Base-by-base conservation (phyloP, 2,888 invertebrate genomes). In the Malthinus flaveolus region DNA sequence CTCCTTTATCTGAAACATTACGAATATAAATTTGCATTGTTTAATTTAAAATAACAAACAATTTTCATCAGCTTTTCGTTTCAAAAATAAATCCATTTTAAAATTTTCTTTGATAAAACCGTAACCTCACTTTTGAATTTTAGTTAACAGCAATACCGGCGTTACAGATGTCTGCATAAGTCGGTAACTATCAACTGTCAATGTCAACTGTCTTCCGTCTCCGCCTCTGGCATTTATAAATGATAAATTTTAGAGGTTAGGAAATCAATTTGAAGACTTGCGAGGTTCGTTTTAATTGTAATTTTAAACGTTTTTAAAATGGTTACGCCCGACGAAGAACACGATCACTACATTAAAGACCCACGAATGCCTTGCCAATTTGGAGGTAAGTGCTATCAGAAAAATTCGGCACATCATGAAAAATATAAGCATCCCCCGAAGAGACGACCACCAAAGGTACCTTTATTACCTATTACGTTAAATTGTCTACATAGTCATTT, bases 371-470 rank as follows among this genome's bases (percentile, higher is more conserved):
- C 84, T 44, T 95, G 95, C 75, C 88, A 88, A 79, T 94, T 91
- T 74, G 91, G 91, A 49, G 75, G 73, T 4, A 85, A 87, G 66
- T 95, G 95, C 76, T 94, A 92, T 75, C 92, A 91, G 72, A 90
- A 87, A 72, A 94, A 93, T 80, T 81, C 87, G 0, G 79, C 81
- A 0, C 95, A 95, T 79, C 82, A 82, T 54, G 79, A 83, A 56
- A 88, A 87, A 71, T 95, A 84, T 66, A 91, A 90, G 77, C 93
- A 94, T 76, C 91, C 90, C 8, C 81, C 83, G 44, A 78, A 78
- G 74, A 71, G 74, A 61, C 61, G 53, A 32, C 9, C 12, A 12
- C 56, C 55, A 42, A 37, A 52, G 56, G 51, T 56, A 59, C 33
- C 33, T 13, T 33, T 64, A 33, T 57, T 62, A 57, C 62, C 65